These are phyloP conservation scores for Calyptommatus sinebrachiatus DNA, from an alignment of 2,113 vertebrate species.

Conservation along the genomic window DNA sequence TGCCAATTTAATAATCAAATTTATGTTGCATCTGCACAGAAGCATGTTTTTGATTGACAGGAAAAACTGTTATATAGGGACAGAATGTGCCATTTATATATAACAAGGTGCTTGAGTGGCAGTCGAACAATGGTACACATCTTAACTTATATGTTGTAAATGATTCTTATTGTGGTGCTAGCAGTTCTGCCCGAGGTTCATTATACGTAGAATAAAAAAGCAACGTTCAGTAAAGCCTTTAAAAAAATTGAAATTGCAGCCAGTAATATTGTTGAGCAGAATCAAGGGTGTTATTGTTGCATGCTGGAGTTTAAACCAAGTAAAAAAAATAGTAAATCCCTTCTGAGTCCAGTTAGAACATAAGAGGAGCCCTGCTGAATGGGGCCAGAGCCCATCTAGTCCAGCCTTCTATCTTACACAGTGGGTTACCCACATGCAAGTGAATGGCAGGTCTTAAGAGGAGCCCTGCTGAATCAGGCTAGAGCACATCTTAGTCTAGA, in stretches of 20 bases:
- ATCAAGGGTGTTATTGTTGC: slow-evolving; percentile 55
- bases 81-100: slow-evolving; percentile 58
- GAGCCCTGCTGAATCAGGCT: too few relatives aligned
- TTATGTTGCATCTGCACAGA: slow-evolving; percentile 60
- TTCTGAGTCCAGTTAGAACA: slow-evolving; percentile 27
- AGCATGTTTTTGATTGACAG: slow-evolving; percentile 64
- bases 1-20: slow-evolving; percentile 68
- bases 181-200: slow-evolving; percentile 51
- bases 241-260: slow-evolving; percentile 44
- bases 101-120: slow-evolving; percentile 66
- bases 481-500: too few relatives aligned
- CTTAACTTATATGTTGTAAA: slow-evolving; percentile 56
- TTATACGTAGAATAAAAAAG: slow-evolving; percentile 40
- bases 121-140: slow-evolving; percentile 66
- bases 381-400: too few relatives aligned
- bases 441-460: too few relatives aligned
- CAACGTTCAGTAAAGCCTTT: slow-evolving; percentile 34
- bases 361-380: too few relatives aligned
- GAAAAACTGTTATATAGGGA: slow-evolving; percentile 59
- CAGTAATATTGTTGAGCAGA: slow-evolving; percentile 50
- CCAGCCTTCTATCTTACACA: too few relatives aligned
- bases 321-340: slow-evolving; percentile 44
- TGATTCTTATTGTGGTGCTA: slow-evolving; percentile 61
- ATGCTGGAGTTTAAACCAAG: slow-evolving; percentile 32
- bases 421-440: too few relatives aligned